phyloP scores from a whole-genome alignment of 2,113 vertebrate genomes.

The Semnornis frantzii region DNA sequence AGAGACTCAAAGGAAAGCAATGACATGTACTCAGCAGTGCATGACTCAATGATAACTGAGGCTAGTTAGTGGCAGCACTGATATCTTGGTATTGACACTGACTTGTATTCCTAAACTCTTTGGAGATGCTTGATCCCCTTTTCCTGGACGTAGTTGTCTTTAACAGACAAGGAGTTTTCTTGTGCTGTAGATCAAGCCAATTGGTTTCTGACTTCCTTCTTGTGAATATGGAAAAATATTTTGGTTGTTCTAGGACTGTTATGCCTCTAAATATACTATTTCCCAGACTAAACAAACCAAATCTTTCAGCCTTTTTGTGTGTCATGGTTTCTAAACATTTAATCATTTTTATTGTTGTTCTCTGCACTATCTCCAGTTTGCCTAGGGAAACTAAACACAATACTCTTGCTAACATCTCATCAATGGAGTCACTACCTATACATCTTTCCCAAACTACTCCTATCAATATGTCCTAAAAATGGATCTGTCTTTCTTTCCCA shows the following conservation, averaged over 20 bases:
- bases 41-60: neutral
- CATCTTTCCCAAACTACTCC: neutral
- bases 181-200: neutral
- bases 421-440: neutral
- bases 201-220: neutral
- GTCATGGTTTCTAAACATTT: neutral
- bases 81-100: neutral
- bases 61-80: neutral
- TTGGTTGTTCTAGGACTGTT: neutral
- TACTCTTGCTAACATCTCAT: neutral
- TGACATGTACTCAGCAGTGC: neutral
- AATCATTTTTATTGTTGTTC: neutral
- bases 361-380: neutral
- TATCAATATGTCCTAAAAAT: neutral
- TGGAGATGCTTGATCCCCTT: neutral
- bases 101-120: neutral
- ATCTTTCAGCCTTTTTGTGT: neutral
- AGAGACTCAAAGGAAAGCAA: neutral
- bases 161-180: neutral
- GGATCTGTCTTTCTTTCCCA: neutral
- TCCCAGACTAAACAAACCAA: slow-evolving; percentile 16
- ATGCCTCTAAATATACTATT: neutral
- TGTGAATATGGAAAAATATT: neutral
- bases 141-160: neutral
- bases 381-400: neutral